A percentile compares a stretch with the other conserved stretches of the same genome.
phyloP scores from a whole-genome alignment of 2,888 invertebrate genomes.

The Drosophila flavopinicola region DNA sequence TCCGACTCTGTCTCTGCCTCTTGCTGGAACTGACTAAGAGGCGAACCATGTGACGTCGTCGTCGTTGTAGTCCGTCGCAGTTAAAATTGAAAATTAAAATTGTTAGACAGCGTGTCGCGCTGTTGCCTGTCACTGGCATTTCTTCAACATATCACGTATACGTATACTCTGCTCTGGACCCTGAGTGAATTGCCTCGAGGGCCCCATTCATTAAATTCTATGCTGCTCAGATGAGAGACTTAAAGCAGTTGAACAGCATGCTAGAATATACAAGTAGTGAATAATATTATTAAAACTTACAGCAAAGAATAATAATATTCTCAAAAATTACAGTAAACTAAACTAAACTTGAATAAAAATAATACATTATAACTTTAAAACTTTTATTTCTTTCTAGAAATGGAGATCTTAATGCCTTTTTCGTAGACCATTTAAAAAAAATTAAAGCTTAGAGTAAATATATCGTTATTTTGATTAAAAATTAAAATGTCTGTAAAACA shows the following conservation, averaged over 20 bases:
- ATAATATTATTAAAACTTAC: too few relatives aligned
- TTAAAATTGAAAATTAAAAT: slow-evolving; percentile 78
- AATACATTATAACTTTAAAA: too few relatives aligned
- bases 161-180: slow-evolving; percentile 55
- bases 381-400: too few relatives aligned
- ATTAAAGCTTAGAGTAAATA: too few relatives aligned
- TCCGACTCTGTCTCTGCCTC: slow-evolving; percentile 3
- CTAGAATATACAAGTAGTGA: too few relatives aligned
- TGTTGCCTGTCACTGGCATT: slow-evolving; percentile 71
- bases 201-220: background rate
- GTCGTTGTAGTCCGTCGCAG: slow-evolving; percentile 38
- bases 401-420: too few relatives aligned
- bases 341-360: too few relatives aligned
- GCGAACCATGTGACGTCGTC: slow-evolving; percentile 57
- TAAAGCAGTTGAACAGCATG: background rate
- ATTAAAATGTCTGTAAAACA: too few relatives aligned
- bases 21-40: slow-evolving; percentile 41
- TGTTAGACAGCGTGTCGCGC: slow-evolving; percentile 78
- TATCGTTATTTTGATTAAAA: too few relatives aligned
- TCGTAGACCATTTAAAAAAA: too few relatives aligned
- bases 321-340: too few relatives aligned
- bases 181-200: background rate
- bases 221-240: background rate
- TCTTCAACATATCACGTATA: slow-evolving; percentile 50
- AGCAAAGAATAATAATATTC: too few relatives aligned